Conservation (phyloP, 2,888 invertebrate genomes). For the Herminia tarsipennalis region DNA sequence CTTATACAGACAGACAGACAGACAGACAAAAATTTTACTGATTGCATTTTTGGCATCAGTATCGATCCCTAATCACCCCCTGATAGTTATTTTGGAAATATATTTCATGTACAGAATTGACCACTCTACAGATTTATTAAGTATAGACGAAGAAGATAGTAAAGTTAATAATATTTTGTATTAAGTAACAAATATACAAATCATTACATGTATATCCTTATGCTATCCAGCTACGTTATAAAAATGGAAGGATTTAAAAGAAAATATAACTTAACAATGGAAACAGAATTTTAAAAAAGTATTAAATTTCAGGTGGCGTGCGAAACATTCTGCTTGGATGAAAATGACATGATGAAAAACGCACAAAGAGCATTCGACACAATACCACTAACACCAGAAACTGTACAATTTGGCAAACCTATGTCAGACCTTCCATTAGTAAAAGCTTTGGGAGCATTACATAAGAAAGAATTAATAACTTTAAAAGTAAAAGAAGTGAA, state of each 20-base stretch:
- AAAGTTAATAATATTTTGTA: neutral
- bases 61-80: too few species aligned
- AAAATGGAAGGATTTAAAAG: too few species aligned
- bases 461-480: conserved; percentile 74
- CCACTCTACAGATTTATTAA: too few species aligned
- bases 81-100: too few species aligned
- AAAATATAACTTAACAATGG: neutral
- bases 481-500: conserved; percentile 84
- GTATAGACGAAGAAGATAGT: too few species aligned
- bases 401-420: conserved; percentile 89
- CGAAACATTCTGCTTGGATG: conserved; percentile 96
- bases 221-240: too few species aligned
- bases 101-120: too few species aligned
- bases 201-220: too few species aligned
- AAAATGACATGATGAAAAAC: conserved; percentile 93
- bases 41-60: too few species aligned
- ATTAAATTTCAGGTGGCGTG: conserved; percentile 89
- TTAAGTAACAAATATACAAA: too few species aligned
- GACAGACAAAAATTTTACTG: too few species aligned
- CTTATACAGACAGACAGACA: too few species aligned
- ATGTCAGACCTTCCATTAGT: conserved; percentile 57
- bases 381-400: conserved; percentile 90
- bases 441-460: conserved; percentile 62
- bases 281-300: conserved; percentile 2
- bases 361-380: conserved; percentile 91